Base-by-base conservation (phyloP, 2,888 invertebrate genomes). In the Xestia rhomboidea region DNA sequence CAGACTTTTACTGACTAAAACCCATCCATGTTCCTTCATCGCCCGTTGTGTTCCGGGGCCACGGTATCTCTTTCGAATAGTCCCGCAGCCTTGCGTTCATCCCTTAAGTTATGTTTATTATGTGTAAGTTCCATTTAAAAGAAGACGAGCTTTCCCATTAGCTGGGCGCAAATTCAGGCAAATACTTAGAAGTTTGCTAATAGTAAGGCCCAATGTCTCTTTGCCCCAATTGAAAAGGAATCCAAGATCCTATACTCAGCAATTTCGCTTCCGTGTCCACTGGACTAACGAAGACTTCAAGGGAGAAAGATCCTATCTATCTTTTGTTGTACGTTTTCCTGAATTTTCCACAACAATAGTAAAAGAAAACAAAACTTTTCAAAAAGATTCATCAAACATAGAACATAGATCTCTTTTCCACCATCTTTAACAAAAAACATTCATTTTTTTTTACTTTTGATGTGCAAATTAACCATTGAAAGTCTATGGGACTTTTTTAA, bases 401-500 rank as follows among this genome's bases (percentile, higher is more conserved):
- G 62, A 51, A 54, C 54, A 67, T 49, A 49, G 49, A 49, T 68
- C 38, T 63, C 60, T 69, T 30, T 57, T 34, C 21, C 74, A n/a
- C 30, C 34, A 66, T 68, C 67, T 76, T 83, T 85, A 86, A 68
- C 57, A 75, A 73, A 80, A 79, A 81, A 67, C 69, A 72, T 66
- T 76, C 75, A 79, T 86, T 87, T 57, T 60, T 60, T 79, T 81
- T 68, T 67, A 84, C 88, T 84, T 89, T 89, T 87, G 57, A 88
- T 83, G 87, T 88, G 87, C 77, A 85, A 83, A 88, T 89, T 83
- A 84, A 87, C 81, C 82, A 82, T 87, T 88, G 79, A 82, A 74
- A 27, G 70, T 79, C 80, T 87, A 69, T 76, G 70, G 49, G 44
- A 67, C 38, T 75, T 76, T 82, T 82, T 83, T 73, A 38, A 84